A percentile compares a stretch with the other conserved stretches of the same genome.
Conservation (phyloP, 2,113 vertebrate genomes). For the Rhinopithecus roxellana region DNA sequence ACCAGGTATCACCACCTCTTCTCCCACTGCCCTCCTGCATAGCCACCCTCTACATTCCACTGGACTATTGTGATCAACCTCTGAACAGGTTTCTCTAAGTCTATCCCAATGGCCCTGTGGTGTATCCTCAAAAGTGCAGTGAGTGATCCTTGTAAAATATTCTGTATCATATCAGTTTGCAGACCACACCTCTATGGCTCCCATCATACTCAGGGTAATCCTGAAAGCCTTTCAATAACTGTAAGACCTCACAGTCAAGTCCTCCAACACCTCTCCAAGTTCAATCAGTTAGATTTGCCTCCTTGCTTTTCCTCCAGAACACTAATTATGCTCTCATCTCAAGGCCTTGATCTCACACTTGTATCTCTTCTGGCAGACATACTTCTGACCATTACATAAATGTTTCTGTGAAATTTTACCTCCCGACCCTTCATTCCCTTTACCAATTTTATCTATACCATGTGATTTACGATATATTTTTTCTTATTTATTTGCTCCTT, state of each 20-base stretch:
- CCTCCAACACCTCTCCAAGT: neutral
- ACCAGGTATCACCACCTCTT: too few relatives aligned
- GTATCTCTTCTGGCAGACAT: neutral
- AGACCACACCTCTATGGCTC: fast-evolving
- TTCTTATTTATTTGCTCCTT: neutral
- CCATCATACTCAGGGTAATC: neutral
- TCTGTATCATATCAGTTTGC: neutral
- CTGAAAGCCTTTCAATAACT: neutral
- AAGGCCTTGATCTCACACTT: neutral
- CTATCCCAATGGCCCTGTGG: neutral
- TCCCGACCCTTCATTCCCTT: neutral
- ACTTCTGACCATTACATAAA: neutral
- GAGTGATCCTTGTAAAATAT: neutral
- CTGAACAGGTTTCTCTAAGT: neutral
- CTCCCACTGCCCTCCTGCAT: neutral
- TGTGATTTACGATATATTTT: neutral
- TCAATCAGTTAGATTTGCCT: neutral
- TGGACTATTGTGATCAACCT: neutral
- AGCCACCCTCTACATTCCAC: neutral
- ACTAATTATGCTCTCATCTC: too few relatives aligned
- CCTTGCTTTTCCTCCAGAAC: neutral
- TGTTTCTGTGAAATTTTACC: neutral
- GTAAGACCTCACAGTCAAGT: neutral
- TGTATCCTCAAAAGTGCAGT: neutral
- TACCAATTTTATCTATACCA: neutral